These are phyloP conservation scores for Apomyelois bistriatella DNA, from an alignment of 2,888 invertebrate species.

Conservation along the genomic window DNA sequence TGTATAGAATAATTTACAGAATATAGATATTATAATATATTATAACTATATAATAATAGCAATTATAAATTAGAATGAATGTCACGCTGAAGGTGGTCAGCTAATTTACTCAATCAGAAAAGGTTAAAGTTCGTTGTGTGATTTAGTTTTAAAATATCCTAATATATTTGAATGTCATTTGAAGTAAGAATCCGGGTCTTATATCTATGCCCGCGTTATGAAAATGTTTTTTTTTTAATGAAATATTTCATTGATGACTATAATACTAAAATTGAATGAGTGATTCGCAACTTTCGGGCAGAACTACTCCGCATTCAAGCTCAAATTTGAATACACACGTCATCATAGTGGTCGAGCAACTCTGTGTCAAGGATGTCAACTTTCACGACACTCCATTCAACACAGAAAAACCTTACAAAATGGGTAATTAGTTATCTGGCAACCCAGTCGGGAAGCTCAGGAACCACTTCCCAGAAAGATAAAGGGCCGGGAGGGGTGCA, in stretches of 20 bases:
- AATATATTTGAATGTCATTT: background rate
- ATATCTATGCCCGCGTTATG: too few relatives aligned
- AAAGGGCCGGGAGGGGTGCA: slow-evolving; percentile 58
- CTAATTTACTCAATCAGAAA: background rate
- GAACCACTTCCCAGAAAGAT: slow-evolving; percentile 80
- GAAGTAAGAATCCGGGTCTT: background rate
- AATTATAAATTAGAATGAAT: background rate
- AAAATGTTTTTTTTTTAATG: too few relatives aligned
- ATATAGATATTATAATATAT: too few relatives aligned
- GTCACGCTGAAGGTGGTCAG: background rate
- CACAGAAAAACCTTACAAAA: background rate
- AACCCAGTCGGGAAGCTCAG: slow-evolving; percentile 75
- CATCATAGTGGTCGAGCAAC: background rate
- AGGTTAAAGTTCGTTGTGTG: background rate
- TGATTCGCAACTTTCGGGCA: slow-evolving; percentile 8
- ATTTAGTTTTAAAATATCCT: background rate
- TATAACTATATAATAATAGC: background rate
- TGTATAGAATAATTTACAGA: too few relatives aligned
- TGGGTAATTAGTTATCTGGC: slow-evolving; percentile 36
- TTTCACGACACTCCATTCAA: slow-evolving; percentile 40
- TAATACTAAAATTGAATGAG: background rate
- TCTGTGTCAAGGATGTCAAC: slow-evolving; percentile 32
- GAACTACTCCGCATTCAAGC: slow-evolving; percentile 10
- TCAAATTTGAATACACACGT: slow-evolving; percentile 6
- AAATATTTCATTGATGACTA: background rate